These are phyloP conservation scores for Myanophis thanlyinensis DNA, from an alignment of 2,113 vertebrate species.

Conservation along the genomic window DNA sequence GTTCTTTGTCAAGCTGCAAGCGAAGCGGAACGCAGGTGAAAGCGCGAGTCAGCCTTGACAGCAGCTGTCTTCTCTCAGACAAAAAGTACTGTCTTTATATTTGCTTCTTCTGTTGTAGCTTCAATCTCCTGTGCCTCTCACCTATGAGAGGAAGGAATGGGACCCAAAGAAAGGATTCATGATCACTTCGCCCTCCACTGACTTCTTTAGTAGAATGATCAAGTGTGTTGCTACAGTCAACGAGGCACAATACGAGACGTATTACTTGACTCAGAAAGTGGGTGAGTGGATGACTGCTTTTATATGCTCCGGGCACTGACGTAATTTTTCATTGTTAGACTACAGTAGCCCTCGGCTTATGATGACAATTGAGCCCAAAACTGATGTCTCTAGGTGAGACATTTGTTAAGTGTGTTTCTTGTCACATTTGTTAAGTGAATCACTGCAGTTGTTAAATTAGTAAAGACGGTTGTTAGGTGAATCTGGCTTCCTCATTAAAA, in stretches of 20 bases:
- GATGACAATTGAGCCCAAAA: too few relatives aligned
- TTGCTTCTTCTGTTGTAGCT: constrained; percentile 39
- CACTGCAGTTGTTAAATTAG: too few relatives aligned
- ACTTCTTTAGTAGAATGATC: constrained; percentile 39
- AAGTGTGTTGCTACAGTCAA: constrained; percentile 65
- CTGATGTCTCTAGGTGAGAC: too few relatives aligned
- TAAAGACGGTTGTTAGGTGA: too few relatives aligned
- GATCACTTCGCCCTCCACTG: constrained; percentile 59
- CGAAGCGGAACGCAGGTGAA: too few relatives aligned
- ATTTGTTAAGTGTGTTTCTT: too few relatives aligned
- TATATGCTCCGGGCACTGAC: rapidly evolving
- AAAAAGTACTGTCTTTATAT: background rate
- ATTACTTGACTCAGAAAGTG: constrained; percentile 64
- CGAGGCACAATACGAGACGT: constrained; percentile 43
- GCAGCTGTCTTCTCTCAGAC: background rate
- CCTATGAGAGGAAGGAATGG: constrained; percentile 61
- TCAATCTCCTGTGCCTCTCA: constrained; percentile 22
- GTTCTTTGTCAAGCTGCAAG: too few relatives aligned
- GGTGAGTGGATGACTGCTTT: constrained; percentile 69
- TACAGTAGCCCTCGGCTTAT: too few relatives aligned
- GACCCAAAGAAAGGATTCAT: constrained; percentile 81
- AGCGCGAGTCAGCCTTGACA: too few relatives aligned
- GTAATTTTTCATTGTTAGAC: background rate
- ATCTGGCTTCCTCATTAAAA: too few relatives aligned
- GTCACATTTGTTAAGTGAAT: too few relatives aligned